A percentile compares a stretch with the other conserved stretches of the same genome.
These are phyloP conservation scores for Acipenser ruthenus DNA, from an alignment of 2,797 vertebrate species.

Conservation along the genomic window DNA sequence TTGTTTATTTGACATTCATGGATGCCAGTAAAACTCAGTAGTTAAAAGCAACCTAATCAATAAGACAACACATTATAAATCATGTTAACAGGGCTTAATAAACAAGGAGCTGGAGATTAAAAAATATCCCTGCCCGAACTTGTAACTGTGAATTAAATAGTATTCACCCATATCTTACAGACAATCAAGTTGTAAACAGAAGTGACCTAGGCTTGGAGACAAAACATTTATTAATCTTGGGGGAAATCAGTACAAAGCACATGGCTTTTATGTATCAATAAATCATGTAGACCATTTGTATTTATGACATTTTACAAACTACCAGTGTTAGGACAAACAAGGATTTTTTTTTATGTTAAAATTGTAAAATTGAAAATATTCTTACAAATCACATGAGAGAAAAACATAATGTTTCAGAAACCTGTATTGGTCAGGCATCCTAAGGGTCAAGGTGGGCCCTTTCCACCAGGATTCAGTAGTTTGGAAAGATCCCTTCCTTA, in stretches of 20 bases:
- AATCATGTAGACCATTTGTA: too few species aligned
- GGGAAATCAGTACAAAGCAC: conserved; percentile 24
- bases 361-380: too few species aligned
- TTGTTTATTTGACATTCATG: neutral
- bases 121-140: conserved; percentile 4
- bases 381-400: too few species aligned
- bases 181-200: conserved; percentile 13
- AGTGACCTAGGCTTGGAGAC: conserved; percentile 9
- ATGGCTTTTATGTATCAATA: neutral
- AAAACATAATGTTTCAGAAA: too few species aligned
- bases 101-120: neutral
- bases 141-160: neutral
- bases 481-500: too few species aligned
- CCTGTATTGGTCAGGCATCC: too few species aligned
- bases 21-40: neutral
- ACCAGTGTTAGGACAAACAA: too few species aligned
- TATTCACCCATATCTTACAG: conserved; percentile 4
- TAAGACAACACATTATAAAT: conserved; percentile 2
- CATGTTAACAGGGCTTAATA: neutral
- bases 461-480: too few species aligned
- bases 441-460: too few species aligned
- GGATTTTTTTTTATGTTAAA: too few species aligned
- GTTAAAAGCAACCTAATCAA: conserved; percentile 1
- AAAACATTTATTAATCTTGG: conserved; percentile 29
- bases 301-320: too few species aligned